A percentile compares a stretch with the other conserved stretches of the same genome.
These are phyloP conservation scores for Chelonoidis abingdonii DNA, from an alignment of 2,113 vertebrate species.

Conservation along the genomic window DNA sequence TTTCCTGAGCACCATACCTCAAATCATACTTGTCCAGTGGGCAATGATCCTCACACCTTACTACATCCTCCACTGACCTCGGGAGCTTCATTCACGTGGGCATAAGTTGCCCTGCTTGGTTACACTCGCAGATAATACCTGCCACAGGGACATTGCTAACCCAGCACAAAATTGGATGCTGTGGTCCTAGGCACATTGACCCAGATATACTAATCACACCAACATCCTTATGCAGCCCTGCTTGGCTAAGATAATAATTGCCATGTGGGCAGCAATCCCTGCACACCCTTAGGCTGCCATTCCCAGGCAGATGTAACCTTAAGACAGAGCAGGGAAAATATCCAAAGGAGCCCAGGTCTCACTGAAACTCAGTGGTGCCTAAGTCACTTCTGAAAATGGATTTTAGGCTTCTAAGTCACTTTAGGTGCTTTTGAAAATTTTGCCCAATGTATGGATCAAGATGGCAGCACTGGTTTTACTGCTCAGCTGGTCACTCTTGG, in stretches of 20 bases:
- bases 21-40: neutral
- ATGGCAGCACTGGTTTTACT: accelerated
- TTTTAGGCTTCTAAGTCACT: neutral
- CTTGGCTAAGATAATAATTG: neutral
- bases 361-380: neutral
- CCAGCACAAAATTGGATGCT: neutral
- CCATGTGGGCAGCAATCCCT: accelerated
- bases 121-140: neutral
- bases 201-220: neutral
- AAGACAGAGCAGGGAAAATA: neutral
- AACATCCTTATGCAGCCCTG: neutral
- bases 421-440: neutral
- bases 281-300: neutral
- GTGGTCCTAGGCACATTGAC: neutral
- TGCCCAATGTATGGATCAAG: neutral
- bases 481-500: accelerated
- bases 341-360: neutral
- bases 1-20: neutral
- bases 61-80: neutral
- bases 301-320: neutral
- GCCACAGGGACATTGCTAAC: neutral
- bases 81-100: neutral
- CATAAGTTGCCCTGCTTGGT: neutral
- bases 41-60: neutral
- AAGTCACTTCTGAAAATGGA: neutral